phyloP scores from a whole-genome alignment of 2,888 invertebrate species.

The Zaprionus obscuricornis region DNA sequence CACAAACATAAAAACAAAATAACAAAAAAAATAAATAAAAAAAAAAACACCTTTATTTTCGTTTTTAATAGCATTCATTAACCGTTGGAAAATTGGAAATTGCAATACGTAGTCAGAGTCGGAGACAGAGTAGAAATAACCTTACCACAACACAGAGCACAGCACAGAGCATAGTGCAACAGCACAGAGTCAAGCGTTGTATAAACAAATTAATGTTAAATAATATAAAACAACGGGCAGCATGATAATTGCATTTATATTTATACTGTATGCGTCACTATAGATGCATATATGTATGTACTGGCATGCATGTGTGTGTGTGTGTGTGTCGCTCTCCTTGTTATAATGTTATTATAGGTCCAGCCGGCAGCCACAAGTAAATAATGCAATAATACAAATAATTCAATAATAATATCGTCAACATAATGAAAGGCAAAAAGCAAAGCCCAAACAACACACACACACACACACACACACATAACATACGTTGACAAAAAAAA shows the following conservation, averaged over 20 bases:
- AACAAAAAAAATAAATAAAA: slow-evolving; percentile 20
- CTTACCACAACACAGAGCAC: too few relatives aligned
- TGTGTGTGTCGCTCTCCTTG: too few relatives aligned
- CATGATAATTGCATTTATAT: slow-evolving; percentile 45
- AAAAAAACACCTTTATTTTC: slow-evolving; percentile 31
- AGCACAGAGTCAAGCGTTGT: slow-evolving; percentile 29
- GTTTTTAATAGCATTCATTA: slow-evolving; percentile 66
- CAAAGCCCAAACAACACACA: background rate
- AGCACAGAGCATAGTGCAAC: slow-evolving; percentile 13
- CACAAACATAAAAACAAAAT: slow-evolving; percentile 5
- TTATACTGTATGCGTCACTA: background rate
- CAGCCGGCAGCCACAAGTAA: slow-evolving; percentile 35
- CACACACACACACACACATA: too few relatives aligned
- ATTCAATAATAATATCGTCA: slow-evolving; percentile 66
- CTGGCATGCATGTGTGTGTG: background rate
- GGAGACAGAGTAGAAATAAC: too few relatives aligned
- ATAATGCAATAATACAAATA: slow-evolving; percentile 74
- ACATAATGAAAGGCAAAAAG: slow-evolving; percentile 53
- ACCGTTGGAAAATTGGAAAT: slow-evolving; percentile 49
- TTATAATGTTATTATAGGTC: slow-evolving; percentile 39
- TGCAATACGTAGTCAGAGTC: slow-evolving; percentile 25
- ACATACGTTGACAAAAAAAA: too few relatives aligned
- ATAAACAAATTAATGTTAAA: slow-evolving; percentile 72
- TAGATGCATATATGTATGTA: too few relatives aligned
- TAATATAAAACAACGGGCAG: slow-evolving; percentile 49